A percentile compares a stretch with the other conserved stretches of the same genome.
Conservation (phyloP, 2,797 vertebrate genomes). For the Esox masquinongy region DNA sequence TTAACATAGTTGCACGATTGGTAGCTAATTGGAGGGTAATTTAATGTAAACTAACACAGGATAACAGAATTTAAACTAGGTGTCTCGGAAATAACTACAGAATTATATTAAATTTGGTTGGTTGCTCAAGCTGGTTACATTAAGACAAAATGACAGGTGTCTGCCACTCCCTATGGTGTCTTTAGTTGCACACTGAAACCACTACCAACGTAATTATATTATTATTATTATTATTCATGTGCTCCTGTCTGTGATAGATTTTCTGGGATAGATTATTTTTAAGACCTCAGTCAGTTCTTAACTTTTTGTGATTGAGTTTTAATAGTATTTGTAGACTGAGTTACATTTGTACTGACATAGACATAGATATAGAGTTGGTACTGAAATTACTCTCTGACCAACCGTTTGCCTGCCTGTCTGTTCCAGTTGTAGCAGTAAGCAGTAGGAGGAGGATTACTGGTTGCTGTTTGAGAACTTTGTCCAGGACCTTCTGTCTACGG, state of each 20-base stretch:
- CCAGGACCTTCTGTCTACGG: slow-evolving; percentile 93
- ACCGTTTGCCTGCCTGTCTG: neutral
- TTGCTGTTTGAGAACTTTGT: slow-evolving; percentile 99
- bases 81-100: too few species aligned
- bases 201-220: neutral
- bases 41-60: too few species aligned
- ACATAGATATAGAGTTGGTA: too few species aligned
- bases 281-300: neutral
- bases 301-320: neutral
- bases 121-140: neutral
- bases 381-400: neutral
- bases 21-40: too few species aligned
- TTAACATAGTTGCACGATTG: too few species aligned
- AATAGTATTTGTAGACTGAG: neutral
- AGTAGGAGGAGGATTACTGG: slow-evolving; percentile 97
- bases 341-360: neutral
- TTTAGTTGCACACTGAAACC: neutral
- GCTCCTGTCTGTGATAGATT: neutral
- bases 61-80: too few species aligned
- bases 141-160: neutral
- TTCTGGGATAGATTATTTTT: neutral
- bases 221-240: neutral
- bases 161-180: neutral
- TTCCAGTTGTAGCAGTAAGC: slow-evolving; percentile 94
- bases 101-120: too few species aligned